A percentile compares a stretch with the other conserved stretches of the same genome.
Evolutionary conservation across 2,113 vertebrate species (phyloP).

Genomic region (Ictalurus furcatus): DNA sequence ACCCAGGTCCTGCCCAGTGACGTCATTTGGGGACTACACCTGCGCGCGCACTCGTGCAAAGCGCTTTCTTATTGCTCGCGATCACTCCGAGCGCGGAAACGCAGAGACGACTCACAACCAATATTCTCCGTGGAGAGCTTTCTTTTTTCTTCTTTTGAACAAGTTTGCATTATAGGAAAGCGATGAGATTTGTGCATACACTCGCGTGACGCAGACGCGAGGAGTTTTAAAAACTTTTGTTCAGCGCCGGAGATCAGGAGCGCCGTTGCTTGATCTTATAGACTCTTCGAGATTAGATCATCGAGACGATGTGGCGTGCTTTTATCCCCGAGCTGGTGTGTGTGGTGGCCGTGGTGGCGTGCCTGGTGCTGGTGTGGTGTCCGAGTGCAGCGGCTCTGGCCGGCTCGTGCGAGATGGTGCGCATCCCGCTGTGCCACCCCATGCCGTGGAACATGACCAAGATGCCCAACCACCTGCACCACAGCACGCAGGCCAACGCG

Average conservation of each 20-base stretch:
- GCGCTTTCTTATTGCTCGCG: background rate
- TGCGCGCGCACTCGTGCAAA: background rate
- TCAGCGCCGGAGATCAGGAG: background rate
- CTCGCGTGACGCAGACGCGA: background rate
- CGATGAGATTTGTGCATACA: background rate
- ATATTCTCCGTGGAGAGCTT: background rate
- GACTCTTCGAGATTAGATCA: too few relatives aligned
- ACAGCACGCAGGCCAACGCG: slow-evolving; percentile 99
- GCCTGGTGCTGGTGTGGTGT: slow-evolving; percentile 3
- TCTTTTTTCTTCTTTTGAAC: too few relatives aligned
- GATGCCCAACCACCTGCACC: slow-evolving; percentile 99
- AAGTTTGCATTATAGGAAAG: background rate
- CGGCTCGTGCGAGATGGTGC: slow-evolving; percentile 88
- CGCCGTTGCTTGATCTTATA: background rate
- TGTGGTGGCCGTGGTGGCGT: slow-evolving; percentile 2
- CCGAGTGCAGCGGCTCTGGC: slow-evolving; percentile 52
- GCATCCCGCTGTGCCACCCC: slow-evolving; percentile 89
- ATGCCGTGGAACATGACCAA: slow-evolving; percentile 99
- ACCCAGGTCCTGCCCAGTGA: slow-evolving; percentile 44
- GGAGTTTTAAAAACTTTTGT: background rate
- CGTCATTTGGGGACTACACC: slow-evolving; percentile 57
- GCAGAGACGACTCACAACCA: background rate
- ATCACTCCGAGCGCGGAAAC: background rate
- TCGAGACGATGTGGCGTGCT: background rate
- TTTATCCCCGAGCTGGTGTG: background rate